Percentiles rank a stretch among this genome's conserved stretches.
Evolutionary conservation across 1,140 invertebrate genomes (phyloP).

Genomic region (Trachelipus rathkii): DNA sequence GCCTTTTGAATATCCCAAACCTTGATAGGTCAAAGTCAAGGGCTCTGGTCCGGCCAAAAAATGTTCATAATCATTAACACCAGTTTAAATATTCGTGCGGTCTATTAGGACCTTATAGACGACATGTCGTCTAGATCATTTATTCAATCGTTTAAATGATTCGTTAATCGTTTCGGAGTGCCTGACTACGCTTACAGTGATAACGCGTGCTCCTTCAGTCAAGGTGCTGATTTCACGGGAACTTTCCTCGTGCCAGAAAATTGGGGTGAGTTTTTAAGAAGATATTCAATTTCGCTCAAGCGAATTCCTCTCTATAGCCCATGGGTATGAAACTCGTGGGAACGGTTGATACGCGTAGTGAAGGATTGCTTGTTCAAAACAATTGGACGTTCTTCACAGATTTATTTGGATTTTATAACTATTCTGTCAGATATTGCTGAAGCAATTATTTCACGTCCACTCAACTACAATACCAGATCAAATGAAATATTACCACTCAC

Average conservation of each 20-base stretch:
- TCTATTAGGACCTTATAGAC: not conserved
- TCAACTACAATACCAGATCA: too few relatives aligned
- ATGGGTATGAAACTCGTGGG: not conserved
- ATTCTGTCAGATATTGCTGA: not conserved
- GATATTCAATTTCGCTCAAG: not conserved
- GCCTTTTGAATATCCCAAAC: not conserved
- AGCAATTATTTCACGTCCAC: not conserved
- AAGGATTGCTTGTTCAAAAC: conserved; percentile 8
- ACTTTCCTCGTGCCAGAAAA: not conserved
- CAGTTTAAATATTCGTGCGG: not conserved
- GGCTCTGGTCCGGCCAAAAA: not conserved
- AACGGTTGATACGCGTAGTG: not conserved
- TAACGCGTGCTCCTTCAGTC: not conserved
- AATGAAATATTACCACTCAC: too few relatives aligned
- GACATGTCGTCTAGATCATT: not conserved
- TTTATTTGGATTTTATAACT: too few relatives aligned
- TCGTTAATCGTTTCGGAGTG: not conserved
- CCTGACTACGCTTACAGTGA: not conserved
- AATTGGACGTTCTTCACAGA: not conserved
- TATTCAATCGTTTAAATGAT: too few relatives aligned
- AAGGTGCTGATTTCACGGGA: not conserved
- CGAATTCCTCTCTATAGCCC: conserved; percentile 7
- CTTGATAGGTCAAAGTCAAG: not conserved
- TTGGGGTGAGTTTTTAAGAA: not conserved
- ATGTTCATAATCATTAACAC: conserved; percentile 14